Conservation (phyloP, 1,140 invertebrate species). For the Schlechtendalia chinensis region DNA sequence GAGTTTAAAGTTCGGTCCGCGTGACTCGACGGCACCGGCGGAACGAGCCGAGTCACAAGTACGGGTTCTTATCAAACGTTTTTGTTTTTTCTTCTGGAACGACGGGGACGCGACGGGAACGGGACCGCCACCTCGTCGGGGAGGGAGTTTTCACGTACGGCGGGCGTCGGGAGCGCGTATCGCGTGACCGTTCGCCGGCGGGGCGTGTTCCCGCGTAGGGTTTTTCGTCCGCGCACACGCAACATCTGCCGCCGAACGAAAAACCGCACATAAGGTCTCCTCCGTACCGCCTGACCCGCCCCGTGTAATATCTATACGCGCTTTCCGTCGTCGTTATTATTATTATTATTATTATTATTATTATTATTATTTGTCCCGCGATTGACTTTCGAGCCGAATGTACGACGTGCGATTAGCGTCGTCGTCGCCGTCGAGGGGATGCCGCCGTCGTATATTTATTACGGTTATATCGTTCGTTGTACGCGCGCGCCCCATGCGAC, state of each 20-base stretch:
- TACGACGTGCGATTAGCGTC: constrained; percentile 8
- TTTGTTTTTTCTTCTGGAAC: too few relatives aligned
- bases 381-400: constrained; percentile 33
- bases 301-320: too few relatives aligned
- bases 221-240: constrained; percentile 22
- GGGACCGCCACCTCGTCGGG: too few relatives aligned
- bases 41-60: too few relatives aligned
- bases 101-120: too few relatives aligned
- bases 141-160: background rate
- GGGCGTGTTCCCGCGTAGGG: constrained; percentile 22
- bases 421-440: background rate
- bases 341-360: background rate
- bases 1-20: too few relatives aligned
- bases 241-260: constrained; percentile 36
- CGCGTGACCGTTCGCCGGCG: constrained; percentile 20
- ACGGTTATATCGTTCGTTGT: too few relatives aligned
- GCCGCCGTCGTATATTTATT: too few relatives aligned
- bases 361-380: constrained; percentile 43
- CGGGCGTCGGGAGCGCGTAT: background rate
- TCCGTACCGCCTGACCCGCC: background rate
- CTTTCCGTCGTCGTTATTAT: background rate
- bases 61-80: too few relatives aligned
- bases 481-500: too few relatives aligned
- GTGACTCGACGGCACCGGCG: too few relatives aligned
- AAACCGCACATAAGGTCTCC: constrained; percentile 46